Percentiles rank a stretch among this genome's conserved stretches.
Evolutionary conservation across 2,113 vertebrate species (phyloP).

Genomic region (Agapornis roseicollis): DNA sequence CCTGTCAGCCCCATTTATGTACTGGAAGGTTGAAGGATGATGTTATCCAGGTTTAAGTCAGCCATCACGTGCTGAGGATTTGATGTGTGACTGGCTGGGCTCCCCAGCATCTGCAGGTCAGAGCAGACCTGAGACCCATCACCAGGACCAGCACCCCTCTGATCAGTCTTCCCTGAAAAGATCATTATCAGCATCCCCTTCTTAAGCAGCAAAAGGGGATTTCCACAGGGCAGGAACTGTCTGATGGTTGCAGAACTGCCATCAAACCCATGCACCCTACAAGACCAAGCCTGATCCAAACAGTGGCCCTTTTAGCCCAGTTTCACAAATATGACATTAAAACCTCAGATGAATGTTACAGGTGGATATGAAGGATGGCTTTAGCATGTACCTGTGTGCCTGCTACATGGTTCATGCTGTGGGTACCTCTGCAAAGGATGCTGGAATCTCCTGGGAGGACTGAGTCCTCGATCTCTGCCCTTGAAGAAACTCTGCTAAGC

Average conservation of each 20-base stretch:
- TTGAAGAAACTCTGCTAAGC: background rate
- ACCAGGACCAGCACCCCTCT: background rate
- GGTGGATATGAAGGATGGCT: background rate
- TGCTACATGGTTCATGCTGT: rapidly evolving
- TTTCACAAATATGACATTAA: background rate
- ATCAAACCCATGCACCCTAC: rapidly evolving
- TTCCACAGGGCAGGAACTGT: background rate
- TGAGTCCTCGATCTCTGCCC: background rate
- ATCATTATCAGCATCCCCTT: background rate
- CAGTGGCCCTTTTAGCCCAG: background rate
- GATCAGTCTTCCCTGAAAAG: background rate
- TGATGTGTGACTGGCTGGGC: background rate
- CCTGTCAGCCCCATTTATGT: background rate
- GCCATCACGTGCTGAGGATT: rapidly evolving
- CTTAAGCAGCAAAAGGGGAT: background rate
- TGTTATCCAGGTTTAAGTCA: background rate
- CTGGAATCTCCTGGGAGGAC: background rate
- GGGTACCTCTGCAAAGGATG: background rate
- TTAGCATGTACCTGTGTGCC: rapidly evolving
- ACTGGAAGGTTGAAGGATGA: background rate
- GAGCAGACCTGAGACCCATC: background rate
- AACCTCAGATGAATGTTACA: too few relatives aligned
- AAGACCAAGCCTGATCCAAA: background rate
- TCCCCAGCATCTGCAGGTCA: rapidly evolving
- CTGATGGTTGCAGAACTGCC: background rate